These are phyloP conservation scores for Todus mexicanus DNA, from an alignment of 2,797 vertebrate species.

Conservation along the genomic window DNA sequence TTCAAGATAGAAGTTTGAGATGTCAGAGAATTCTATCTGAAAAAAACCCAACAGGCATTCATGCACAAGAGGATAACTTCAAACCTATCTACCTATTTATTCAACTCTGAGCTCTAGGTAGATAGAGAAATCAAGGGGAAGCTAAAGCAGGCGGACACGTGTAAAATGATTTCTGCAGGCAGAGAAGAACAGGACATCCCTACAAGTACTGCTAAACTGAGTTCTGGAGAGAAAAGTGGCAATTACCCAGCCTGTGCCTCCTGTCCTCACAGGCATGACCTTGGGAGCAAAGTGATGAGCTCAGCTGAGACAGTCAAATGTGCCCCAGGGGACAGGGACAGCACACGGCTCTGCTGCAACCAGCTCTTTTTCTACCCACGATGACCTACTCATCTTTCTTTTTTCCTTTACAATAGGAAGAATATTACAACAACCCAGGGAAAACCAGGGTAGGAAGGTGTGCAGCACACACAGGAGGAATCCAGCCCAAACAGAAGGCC, in stretches of 20 bases:
- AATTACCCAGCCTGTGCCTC: background rate
- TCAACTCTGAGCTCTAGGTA: background rate
- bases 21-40: conserved; percentile 34
- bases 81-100: conserved; percentile 4
- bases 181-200: background rate
- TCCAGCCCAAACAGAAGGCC: background rate
- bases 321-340: background rate
- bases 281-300: fast-evolving
- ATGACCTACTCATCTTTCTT: background rate
- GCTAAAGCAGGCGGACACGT: background rate
- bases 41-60: background rate
- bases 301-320: background rate
- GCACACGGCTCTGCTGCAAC: background rate
- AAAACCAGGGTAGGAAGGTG: fast-evolving
- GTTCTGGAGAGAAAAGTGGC: background rate
- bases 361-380: background rate
- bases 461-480: background rate
- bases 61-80: conserved; percentile 38
- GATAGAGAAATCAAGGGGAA: conserved; percentile 22
- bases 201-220: background rate
- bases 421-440: background rate
- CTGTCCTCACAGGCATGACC: background rate
- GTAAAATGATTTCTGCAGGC: conserved; percentile 16
- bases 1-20: conserved; percentile 10
- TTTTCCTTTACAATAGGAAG: background rate